These are phyloP conservation scores for Osmoderma eremita DNA, from an alignment of 2,888 invertebrate species.

Conservation along the genomic window DNA sequence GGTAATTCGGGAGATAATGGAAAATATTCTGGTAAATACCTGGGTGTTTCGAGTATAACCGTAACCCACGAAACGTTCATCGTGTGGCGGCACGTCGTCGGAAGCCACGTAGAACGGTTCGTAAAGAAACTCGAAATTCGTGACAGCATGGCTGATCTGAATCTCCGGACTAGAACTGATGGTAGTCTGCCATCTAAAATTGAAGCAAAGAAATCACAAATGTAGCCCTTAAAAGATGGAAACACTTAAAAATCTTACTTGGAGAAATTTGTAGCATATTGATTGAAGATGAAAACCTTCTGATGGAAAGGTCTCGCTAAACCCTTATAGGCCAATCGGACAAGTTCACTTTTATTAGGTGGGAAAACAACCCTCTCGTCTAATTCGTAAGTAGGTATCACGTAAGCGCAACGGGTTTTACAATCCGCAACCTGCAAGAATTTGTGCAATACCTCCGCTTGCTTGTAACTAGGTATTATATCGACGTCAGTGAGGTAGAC, in stretches of 20 bases:
- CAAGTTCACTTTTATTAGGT: constrained; percentile 79
- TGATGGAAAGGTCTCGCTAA: constrained; percentile 90
- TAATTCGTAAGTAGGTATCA: constrained; percentile 90
- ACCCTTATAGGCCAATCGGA: constrained; percentile 80
- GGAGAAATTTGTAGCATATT: constrained; percentile 90
- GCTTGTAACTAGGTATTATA: constrained; percentile 81
- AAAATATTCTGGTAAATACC: constrained; percentile 72
- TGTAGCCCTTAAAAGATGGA: background rate
- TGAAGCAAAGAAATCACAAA: background rate
- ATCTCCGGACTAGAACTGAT: constrained; percentile 71
- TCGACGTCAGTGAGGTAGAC: constrained; percentile 90
- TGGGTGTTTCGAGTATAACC: constrained; percentile 93
- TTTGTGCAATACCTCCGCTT: constrained; percentile 75
- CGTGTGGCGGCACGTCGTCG: constrained; percentile 84
- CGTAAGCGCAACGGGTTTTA: constrained; percentile 80
- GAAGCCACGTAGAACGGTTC: constrained; percentile 91
- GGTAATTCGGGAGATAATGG: background rate
- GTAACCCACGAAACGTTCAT: constrained; percentile 90
- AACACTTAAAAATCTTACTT: constrained; percentile 67
- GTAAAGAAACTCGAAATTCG: constrained; percentile 85
- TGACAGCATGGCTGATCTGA: constrained; percentile 86
- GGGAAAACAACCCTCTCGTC: constrained; percentile 84
- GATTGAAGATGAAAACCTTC: constrained; percentile 92
- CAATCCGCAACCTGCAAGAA: constrained; percentile 71
- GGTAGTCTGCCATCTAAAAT: constrained; percentile 68